Evolutionary conservation across 92 coral and sea anemone genomes (phyloP).

Genomic region (Pocillopora meandrina): DNA sequence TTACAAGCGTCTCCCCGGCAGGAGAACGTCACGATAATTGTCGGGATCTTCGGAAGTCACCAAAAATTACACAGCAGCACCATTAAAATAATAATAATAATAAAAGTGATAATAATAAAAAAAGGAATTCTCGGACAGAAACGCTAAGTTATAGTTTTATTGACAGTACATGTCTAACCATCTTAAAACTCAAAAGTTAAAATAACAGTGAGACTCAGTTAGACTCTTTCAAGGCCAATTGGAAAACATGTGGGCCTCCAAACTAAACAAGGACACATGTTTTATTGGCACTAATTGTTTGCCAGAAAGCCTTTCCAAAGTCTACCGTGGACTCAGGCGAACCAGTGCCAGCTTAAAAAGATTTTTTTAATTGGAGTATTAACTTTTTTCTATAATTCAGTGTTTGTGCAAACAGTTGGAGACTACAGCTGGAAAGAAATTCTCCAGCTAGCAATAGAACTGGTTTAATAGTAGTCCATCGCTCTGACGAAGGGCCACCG

Average conservation of each 20-base stretch:
- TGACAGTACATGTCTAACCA: no score
- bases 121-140: no score
- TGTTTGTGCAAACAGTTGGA: slow-evolving; percentile 9
- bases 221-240: neutral
- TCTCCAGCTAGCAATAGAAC: neutral
- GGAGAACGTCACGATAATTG: no score
- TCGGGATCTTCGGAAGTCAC: neutral
- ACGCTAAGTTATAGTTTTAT: no score
- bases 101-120: no score
- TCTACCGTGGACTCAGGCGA: no score
- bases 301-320: no score
- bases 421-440: neutral
- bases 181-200: no score
- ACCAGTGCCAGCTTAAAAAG: neutral
- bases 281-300: neutral
- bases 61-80: neutral
- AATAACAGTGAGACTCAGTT: no score
- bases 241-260: neutral
- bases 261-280: neutral
- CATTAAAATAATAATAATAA: no score
- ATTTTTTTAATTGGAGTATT: neutral
- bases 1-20: no score
- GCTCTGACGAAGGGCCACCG: no score
- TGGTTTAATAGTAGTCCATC: neutral
- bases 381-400: neutral